Base-by-base conservation (phyloP, 1,140 invertebrate species). In the Telenomus remus region DNA sequence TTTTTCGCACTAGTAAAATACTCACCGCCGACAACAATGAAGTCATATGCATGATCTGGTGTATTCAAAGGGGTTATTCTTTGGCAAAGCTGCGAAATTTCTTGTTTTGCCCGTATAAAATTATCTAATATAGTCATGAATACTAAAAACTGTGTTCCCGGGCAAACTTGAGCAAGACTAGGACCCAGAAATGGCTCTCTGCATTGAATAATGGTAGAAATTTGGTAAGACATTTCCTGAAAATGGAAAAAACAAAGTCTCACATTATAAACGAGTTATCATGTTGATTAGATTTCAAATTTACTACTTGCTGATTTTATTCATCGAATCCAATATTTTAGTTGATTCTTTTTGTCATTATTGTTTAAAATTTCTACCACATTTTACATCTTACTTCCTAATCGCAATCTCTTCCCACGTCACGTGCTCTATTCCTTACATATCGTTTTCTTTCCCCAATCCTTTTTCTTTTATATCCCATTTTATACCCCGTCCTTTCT, bases 61-160 rank as follows among this genome's bases (percentile, higher is more conserved):
- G 76, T 72, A 19, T 82, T 61, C 35, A 73, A 65, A 0, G 88
- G 86, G 12, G 33, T 73, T 3, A 91, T 84, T 53, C 90, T 84
- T 34, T 88, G 80, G 71, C 90, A 91, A 0, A 89, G 79, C 55
- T 89, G 84, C 3, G 89, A 88, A 9, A 91, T 82, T 19, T 88
- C 86, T 6, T 86, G 84, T 63, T 88, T 87, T 6, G 84, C 80
- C 1, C 85, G 80, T 12, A 91, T 82, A 78, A 90, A 90, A 16
- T 85, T 85, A 71, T 91, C 89, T 76, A 91, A 68, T 0, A 91
- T 80, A 1, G 86, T 87, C 90, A 91, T 91, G 81, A 91, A 91
- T 13, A 89, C 54, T 50, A 91, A 74, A 56, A 89, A 90, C 15
- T 89, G 81, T 12, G 86, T 84, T 42, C 89, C 89, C 0, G 88